Evolutionary conservation across 1,140 invertebrate species (phyloP).

Genomic region (Trichonephila inaurata): DNA sequence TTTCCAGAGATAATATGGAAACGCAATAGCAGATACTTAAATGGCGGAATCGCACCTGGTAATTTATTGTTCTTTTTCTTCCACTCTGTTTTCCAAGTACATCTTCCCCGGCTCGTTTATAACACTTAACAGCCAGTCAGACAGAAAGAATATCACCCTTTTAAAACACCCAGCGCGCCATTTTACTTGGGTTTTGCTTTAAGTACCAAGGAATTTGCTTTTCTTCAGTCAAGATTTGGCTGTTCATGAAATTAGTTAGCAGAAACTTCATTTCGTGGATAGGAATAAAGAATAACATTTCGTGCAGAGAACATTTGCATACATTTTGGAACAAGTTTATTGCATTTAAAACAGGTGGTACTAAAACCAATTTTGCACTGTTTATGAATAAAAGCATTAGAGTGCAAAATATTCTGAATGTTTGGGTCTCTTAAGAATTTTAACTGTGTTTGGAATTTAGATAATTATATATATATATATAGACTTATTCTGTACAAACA

Average conservation of each 20-base stretch:
- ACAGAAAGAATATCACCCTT: background rate
- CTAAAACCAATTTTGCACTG: background rate
- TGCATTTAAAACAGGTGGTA: background rate
- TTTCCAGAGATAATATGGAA: background rate
- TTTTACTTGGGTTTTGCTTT: constrained; percentile 14
- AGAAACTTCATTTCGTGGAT: background rate
- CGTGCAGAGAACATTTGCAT: background rate
- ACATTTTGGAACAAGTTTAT: background rate
- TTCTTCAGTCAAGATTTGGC: background rate
- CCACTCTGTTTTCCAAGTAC: background rate
- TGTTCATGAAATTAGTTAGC: constrained; percentile 7
- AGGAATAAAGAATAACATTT: background rate
- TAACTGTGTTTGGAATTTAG: background rate
- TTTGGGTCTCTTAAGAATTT: background rate
- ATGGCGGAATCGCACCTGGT: constrained; percentile 35
- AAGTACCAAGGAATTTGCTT: background rate
- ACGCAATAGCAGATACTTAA: constrained; percentile 51
- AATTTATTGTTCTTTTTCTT: constrained; percentile 16
- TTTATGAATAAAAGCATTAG: background rate
- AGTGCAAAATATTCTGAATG: background rate
- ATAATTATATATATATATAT: too few relatives aligned
- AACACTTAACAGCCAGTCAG: constrained; percentile 23
- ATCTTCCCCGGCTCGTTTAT: background rate
- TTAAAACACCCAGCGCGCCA: background rate
- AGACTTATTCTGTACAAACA: too few relatives aligned